Conservation (phyloP, 1,140 invertebrate species). For the Drosophila pseudoobscura region DNA sequence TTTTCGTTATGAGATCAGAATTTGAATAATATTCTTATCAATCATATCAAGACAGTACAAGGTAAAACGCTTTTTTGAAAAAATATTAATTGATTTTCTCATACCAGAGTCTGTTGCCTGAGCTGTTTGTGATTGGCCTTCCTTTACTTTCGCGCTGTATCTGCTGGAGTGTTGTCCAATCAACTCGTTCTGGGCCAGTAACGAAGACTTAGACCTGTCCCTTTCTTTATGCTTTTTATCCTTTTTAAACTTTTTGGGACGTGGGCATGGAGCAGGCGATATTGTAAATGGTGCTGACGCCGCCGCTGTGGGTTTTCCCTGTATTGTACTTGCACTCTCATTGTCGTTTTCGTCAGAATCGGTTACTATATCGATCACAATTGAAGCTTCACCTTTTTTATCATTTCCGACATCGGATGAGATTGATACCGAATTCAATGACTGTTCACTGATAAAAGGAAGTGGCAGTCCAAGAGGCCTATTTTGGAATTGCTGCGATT, state of each 20-base stretch:
- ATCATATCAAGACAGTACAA: too few species aligned
- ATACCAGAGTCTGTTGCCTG: slow-evolving; percentile 52
- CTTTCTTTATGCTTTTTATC: slow-evolving; percentile 62
- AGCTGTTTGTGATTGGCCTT: slow-evolving; percentile 6
- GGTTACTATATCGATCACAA: slow-evolving; percentile 74
- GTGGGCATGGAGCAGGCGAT: slow-evolving; percentile 17
- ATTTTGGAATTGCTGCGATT: background rate
- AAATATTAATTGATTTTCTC: background rate
- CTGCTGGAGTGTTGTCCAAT: slow-evolving; percentile 24
- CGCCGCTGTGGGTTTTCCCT: background rate
- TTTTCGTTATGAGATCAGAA: background rate
- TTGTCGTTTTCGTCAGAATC: slow-evolving; percentile 72
- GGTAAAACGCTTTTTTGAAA: too few species aligned
- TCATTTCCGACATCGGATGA: slow-evolving; percentile 67
- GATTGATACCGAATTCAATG: slow-evolving; percentile 47
- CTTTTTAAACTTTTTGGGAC: slow-evolving; percentile 65
- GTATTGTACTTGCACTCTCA: slow-evolving; percentile 9
- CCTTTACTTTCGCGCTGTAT: slow-evolving; percentile 18
- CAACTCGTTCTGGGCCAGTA: slow-evolving; percentile 23
- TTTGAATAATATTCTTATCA: background rate
- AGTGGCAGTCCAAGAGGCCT: background rate
- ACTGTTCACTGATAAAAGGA: slow-evolving; percentile 43
- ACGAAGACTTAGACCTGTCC: slow-evolving; percentile 6
- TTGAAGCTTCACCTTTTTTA: slow-evolving; percentile 46
- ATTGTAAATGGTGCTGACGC: slow-evolving; percentile 14